These are phyloP conservation scores for Gambusia affinis DNA, from an alignment of 2,113 vertebrate species.

Conservation along the genomic window DNA sequence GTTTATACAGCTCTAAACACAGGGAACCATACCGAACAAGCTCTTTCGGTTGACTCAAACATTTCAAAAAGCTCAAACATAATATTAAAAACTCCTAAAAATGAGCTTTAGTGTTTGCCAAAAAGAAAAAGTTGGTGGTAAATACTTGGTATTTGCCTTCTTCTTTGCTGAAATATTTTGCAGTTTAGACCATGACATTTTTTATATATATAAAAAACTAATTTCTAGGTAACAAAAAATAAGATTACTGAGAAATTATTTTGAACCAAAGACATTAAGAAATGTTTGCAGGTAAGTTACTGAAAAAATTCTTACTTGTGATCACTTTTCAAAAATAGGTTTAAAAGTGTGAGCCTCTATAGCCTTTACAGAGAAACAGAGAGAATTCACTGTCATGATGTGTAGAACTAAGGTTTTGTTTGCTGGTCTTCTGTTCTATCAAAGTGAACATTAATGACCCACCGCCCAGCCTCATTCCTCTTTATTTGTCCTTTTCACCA, in stretches of 20 bases:
- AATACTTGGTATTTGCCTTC: not conserved
- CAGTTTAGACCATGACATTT: not conserved
- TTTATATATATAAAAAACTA: not conserved
- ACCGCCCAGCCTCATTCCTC: slow-evolving; percentile 43
- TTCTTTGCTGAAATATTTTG: not conserved
- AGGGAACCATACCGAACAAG: not conserved
- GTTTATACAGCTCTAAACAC: not conserved
- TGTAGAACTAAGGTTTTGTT: slow-evolving; percentile 10
- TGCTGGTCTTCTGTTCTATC: slow-evolving; percentile 46
- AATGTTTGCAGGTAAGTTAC: not conserved
- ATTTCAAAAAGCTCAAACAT: not conserved
- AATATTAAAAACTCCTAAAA: not conserved
- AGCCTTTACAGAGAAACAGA: slow-evolving; percentile 5
- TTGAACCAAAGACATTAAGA: not conserved
- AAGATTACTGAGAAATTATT: not conserved
- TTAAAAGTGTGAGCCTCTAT: not conserved
- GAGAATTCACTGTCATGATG: slow-evolving; percentile 12
- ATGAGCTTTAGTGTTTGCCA: not conserved
- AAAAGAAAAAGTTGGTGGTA: not conserved
- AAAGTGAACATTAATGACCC: slow-evolving; percentile 59
- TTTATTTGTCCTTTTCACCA: slow-evolving; percentile 31
- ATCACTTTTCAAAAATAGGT: not conserved
- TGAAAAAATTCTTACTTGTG: not conserved
- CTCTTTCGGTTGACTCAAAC: not conserved
- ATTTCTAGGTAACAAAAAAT: not conserved